A percentile compares a stretch with the other conserved stretches of the same genome.
phyloP scores from a whole-genome alignment of 2,113 vertebrate genomes.

The Sylvicapra grimmia region DNA sequence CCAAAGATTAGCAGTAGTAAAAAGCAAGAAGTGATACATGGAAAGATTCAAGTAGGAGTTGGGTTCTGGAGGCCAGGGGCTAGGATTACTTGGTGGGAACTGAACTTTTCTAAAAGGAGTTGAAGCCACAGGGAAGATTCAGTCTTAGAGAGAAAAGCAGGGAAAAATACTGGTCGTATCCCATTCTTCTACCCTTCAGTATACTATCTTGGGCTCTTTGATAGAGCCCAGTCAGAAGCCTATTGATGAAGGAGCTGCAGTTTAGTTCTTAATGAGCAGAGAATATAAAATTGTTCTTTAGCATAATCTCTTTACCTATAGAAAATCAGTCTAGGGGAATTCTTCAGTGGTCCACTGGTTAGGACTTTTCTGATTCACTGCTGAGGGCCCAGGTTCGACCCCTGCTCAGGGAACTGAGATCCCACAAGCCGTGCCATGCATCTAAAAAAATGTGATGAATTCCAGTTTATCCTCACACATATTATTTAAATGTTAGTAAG shows the following conservation, averaged over 20 bases:
- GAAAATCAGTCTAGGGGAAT: neutral
- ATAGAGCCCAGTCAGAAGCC: neutral
- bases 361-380: neutral
- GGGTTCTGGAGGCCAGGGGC: neutral
- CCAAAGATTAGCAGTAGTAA: neutral
- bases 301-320: neutral
- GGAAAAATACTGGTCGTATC: neutral
- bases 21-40: neutral
- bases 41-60: neutral
- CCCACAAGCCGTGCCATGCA: neutral
- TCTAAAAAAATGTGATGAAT: neutral
- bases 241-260: neutral
- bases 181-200: neutral
- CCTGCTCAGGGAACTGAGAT: neutral
- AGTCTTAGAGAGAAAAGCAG: neutral
- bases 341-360: neutral
- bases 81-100: neutral
- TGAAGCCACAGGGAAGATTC: neutral
- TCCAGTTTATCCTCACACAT: neutral
- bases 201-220: neutral
- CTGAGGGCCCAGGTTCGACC: neutral
- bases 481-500: slow-evolving; percentile 21
- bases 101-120: neutral
- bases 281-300: neutral
- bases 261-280: neutral